phyloP scores from a whole-genome alignment of 2,113 vertebrate genomes.

The Rhinolophus sinicus region DNA sequence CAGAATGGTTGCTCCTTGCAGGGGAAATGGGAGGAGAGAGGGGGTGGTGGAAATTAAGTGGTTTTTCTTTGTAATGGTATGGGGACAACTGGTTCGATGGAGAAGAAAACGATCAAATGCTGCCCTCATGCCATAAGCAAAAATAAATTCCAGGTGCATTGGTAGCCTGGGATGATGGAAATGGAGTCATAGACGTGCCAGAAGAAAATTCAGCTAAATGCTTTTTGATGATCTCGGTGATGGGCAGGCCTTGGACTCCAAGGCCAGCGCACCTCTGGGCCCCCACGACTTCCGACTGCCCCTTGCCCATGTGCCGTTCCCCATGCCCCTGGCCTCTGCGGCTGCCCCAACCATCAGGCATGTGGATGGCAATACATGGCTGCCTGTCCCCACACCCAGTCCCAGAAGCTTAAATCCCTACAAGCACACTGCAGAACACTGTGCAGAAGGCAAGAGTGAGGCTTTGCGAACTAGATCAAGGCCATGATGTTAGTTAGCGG shows the following conservation, averaged over 20 bases:
- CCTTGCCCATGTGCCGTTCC: background rate
- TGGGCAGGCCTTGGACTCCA: background rate
- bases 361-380: background rate
- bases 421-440: background rate
- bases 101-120: background rate
- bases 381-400: background rate
- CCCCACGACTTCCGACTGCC: accelerated
- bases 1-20: background rate
- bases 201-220: background rate
- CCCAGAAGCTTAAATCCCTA: background rate
- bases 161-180: background rate
- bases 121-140: background rate
- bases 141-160: background rate
- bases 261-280: background rate
- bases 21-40: background rate
- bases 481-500: background rate
- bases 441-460: background rate
- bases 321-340: background rate
- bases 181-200: background rate
- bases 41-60: background rate
- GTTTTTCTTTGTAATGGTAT: background rate
- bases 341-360: background rate
- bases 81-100: background rate
- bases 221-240: background rate
- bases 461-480: background rate